A percentile compares a stretch with the other conserved stretches of the same genome.
Conservation (phyloP, 2,113 vertebrate genomes). For the Plecotus auritus region DNA sequence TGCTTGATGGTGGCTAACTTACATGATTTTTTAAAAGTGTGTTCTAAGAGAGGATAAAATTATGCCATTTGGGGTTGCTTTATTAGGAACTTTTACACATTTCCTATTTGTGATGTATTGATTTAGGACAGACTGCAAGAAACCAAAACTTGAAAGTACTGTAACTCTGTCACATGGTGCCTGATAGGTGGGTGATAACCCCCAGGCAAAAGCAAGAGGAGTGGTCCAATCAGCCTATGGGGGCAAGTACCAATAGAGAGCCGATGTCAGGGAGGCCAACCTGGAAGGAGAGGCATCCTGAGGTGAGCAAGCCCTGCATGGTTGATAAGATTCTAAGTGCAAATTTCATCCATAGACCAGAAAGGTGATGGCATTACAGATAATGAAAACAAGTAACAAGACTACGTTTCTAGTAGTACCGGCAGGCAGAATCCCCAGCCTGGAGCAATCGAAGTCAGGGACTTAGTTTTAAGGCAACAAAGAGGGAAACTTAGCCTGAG, state of each 20-base stretch:
- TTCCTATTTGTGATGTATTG: background rate
- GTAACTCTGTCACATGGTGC: background rate
- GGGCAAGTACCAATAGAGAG: background rate
- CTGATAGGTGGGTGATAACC: background rate
- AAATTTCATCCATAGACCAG: background rate
- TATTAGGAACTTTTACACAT: background rate
- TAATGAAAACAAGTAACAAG: background rate
- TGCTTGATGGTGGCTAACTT: background rate
- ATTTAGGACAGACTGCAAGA: background rate
- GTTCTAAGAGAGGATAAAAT: background rate
- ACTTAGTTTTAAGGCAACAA: background rate
- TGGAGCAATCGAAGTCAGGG: background rate
- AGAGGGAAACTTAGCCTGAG: background rate
- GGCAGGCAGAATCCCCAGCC: background rate
- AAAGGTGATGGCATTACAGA: background rate
- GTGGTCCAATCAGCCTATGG: background rate
- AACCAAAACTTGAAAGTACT: background rate
- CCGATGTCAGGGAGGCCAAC: background rate
- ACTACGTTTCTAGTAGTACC: background rate
- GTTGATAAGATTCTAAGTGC: background rate
- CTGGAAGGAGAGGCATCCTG: fast-evolving
- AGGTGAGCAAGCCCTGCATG: background rate
- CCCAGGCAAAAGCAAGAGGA: too few species aligned
- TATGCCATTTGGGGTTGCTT: background rate
- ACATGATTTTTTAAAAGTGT: background rate